Conservation (phyloP, 2,797 vertebrate species). For the Crenuchus spilurus region DNA sequence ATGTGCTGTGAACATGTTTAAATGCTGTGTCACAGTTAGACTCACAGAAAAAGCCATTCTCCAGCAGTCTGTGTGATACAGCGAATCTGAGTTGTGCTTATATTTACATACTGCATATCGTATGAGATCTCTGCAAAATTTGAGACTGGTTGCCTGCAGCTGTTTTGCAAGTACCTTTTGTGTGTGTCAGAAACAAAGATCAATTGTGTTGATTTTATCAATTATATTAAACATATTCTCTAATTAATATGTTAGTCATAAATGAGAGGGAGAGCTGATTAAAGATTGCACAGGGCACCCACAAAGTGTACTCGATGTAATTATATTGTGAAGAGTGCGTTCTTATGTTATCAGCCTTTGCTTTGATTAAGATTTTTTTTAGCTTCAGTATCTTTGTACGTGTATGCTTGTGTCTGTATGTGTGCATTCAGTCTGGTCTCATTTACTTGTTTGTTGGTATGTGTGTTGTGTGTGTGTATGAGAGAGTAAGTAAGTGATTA, state of each 20-base stretch:
- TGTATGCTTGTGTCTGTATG: background rate
- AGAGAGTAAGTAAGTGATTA: slow-evolving; percentile 8
- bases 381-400: background rate
- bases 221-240: slow-evolving; percentile 41
- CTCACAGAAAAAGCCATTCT: too few relatives aligned
- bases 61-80: background rate
- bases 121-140: background rate
- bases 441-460: background rate
- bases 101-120: slow-evolving; percentile 4
- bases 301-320: slow-evolving; percentile 38
- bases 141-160: background rate
- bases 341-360: slow-evolving; percentile 26
- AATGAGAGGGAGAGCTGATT: slow-evolving; percentile 36
- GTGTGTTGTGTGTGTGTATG: background rate
- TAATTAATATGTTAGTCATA: slow-evolving; percentile 45
- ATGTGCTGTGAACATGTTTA: slow-evolving; percentile 14
- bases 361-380: slow-evolving; percentile 31
- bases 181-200: slow-evolving; percentile 15
- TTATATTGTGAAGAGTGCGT: slow-evolving; percentile 40
- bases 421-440: background rate
- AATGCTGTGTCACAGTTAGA: slow-evolving; percentile 18
- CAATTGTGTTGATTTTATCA: slow-evolving; percentile 42
- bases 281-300: slow-evolving; percentile 21
- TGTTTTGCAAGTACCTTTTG: slow-evolving; percentile 5
- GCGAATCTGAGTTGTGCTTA: background rate